Conservation (phyloP, 2,888 invertebrate species). For the Gymnoscelis rufifasciata region DNA sequence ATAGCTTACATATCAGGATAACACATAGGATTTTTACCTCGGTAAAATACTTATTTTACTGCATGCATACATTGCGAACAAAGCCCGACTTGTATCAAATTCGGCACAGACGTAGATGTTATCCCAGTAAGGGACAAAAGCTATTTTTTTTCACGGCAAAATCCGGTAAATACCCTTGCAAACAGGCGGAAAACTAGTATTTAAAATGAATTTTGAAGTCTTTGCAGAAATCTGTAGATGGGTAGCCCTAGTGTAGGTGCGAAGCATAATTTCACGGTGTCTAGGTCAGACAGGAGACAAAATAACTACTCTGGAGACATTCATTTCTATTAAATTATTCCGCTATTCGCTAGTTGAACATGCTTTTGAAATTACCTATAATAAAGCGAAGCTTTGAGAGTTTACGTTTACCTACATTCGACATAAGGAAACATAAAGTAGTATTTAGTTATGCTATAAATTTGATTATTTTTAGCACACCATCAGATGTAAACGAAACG, state of each 20-base stretch:
- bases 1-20: no score
- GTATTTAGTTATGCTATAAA: no score
- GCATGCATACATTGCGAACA: no score
- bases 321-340: slow-evolving; percentile 19
- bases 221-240: background rate
- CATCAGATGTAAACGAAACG: no score
- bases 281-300: slow-evolving; percentile 40
- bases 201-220: background rate
- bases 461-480: no score
- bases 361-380: slow-evolving; percentile 21
- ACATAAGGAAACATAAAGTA: no score
- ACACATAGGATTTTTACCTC: no score
- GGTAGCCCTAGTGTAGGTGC: slow-evolving; percentile 41
- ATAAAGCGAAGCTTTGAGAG: slow-evolving; percentile 15
- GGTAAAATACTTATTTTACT: no score
- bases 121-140: no score
- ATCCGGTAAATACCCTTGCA: background rate
- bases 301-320: slow-evolving; percentile 26
- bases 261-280: slow-evolving; percentile 64
- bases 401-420: background rate
- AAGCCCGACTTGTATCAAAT: no score
- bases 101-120: no score
- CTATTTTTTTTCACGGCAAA: no score
- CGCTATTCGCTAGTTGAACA: slow-evolving; percentile 21
- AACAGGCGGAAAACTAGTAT: background rate